These are phyloP conservation scores for Malurus elegans DNA, from an alignment of 2,113 vertebrate species.

Conservation along the genomic window DNA sequence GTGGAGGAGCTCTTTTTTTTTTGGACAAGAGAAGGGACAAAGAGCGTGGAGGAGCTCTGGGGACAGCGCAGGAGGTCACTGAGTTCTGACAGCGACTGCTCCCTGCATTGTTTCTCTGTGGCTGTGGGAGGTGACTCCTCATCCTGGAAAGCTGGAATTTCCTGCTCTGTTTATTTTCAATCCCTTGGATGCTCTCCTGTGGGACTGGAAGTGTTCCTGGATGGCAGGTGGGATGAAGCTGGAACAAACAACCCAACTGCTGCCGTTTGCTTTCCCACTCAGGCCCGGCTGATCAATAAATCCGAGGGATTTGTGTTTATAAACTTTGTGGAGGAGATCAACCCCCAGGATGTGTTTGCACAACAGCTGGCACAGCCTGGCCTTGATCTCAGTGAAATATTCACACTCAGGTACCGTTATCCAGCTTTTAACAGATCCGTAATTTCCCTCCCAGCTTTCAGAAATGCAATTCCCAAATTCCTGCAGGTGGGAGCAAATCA, in stretches of 20 bases:
- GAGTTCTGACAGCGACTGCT: not conserved
- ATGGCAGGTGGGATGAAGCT: not conserved
- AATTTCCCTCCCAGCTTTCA: not conserved
- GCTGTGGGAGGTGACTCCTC: not conserved
- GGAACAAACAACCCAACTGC: not conserved
- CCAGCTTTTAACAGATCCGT: not conserved
- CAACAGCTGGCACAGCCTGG: not conserved
- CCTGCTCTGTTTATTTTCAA: not conserved
- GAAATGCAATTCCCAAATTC: not conserved
- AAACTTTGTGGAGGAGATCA: not conserved
- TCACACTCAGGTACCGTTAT: not conserved
- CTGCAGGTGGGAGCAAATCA: not conserved
- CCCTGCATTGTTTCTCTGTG: not conserved
- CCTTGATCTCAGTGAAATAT: not conserved
- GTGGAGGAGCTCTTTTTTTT: not conserved
- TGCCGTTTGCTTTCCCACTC: not conserved
- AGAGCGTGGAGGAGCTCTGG: accelerated
- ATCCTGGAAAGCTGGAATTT: slow-evolving; percentile 38
- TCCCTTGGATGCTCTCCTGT: not conserved
- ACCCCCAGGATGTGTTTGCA: not conserved
- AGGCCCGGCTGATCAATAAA: not conserved
- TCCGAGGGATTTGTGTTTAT: not conserved
- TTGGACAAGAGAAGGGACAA: not conserved
- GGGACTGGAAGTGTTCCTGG: not conserved
- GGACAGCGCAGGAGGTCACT: not conserved